These are phyloP conservation scores for Noctua fimbriata DNA, from an alignment of 2,888 invertebrate genomes.

Conservation along the genomic window DNA sequence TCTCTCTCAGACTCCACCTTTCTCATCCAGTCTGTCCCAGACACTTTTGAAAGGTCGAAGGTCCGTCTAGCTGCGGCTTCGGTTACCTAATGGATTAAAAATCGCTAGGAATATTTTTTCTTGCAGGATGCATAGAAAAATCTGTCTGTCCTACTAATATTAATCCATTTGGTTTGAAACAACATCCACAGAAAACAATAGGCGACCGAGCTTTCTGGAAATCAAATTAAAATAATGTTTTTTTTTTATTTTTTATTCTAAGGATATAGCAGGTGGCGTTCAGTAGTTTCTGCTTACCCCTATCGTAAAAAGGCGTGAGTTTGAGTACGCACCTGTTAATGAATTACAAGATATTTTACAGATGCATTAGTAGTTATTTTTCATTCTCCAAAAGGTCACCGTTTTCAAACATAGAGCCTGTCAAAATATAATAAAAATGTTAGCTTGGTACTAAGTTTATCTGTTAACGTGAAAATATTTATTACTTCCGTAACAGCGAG, in stretches of 20 bases:
- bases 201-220: not conserved
- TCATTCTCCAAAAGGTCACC: not conserved
- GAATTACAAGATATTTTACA: too few species aligned
- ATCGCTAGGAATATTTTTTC: not conserved
- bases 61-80: not conserved
- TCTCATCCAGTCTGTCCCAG: not conserved
- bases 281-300: too few species aligned
- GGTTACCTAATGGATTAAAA: slow-evolving; percentile 25
- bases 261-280: too few species aligned
- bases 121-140: not conserved
- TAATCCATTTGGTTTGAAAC: slow-evolving; percentile 26
- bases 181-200: slow-evolving; percentile 1
- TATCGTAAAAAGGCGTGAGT: too few species aligned
- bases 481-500: slow-evolving; percentile 56
- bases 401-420: not conserved
- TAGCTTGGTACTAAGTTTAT: slow-evolving; percentile 40
- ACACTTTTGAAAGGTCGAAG: not conserved
- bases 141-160: not conserved
- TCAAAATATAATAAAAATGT: slow-evolving; percentile 41
- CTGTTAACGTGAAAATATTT: slow-evolving; percentile 59
- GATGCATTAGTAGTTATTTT: not conserved
- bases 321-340: too few species aligned
- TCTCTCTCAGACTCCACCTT: not conserved
- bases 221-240: not conserved
- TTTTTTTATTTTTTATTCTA: too few species aligned